These are phyloP conservation scores for Axis porcinus DNA, from an alignment of 2,113 vertebrate species.

Conservation along the genomic window DNA sequence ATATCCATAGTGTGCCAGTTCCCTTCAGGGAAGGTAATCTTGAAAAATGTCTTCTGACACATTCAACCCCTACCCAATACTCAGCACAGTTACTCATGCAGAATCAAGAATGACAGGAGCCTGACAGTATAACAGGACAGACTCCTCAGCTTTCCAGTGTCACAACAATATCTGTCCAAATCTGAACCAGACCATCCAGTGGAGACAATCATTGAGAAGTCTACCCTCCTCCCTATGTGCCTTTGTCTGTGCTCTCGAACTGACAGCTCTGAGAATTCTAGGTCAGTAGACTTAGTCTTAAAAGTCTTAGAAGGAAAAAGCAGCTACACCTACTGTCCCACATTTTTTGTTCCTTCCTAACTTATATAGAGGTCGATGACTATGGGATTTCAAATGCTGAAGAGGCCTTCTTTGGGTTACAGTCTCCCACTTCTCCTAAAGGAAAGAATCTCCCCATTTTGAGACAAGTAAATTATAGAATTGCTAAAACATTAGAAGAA, in stretches of 20 bases:
- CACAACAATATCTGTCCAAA: neutral
- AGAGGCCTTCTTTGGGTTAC: neutral
- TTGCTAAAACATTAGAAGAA: neutral
- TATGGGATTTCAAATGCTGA: neutral
- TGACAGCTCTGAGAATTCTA: neutral
- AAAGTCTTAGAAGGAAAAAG: neutral
- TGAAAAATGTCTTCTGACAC: neutral
- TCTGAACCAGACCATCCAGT: neutral
- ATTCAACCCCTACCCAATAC: neutral
- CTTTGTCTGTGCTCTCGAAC: rapidly evolving
- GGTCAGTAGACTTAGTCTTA: neutral
- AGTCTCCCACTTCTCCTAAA: neutral
- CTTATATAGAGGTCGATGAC: neutral
- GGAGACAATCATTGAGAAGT: neutral
- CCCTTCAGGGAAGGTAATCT: neutral
- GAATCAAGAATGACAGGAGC: neutral
- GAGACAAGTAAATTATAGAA: neutral
- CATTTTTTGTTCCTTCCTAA: neutral
- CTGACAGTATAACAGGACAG: neutral
- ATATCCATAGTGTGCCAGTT: neutral
- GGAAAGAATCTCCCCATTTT: neutral
- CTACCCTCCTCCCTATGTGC: rapidly evolving
- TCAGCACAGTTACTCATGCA: neutral
- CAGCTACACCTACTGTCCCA: too few species aligned
- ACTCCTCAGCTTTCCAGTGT: neutral